Base-by-base conservation (phyloP, 2,888 invertebrate genomes). In the Athalia cordata region DNA sequence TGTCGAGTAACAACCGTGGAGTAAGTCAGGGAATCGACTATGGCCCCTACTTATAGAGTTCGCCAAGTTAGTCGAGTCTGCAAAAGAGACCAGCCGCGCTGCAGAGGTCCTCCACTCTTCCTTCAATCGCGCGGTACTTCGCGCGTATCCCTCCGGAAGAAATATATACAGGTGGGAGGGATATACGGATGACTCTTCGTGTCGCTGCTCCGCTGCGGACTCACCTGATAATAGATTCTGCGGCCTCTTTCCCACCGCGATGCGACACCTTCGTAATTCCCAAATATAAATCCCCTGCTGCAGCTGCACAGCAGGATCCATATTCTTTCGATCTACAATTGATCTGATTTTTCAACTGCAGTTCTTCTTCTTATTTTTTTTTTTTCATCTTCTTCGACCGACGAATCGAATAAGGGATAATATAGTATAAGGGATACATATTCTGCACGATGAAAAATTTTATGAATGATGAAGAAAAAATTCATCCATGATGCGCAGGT, bases 21-120 rank as follows among this genome's bases (percentile, higher is more conserved):
- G 89, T 89, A 89, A 89, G 89, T 89, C 88, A 88, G 87, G 87
- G 86, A 87, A 88, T 88, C 88, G 87, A 85, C 88, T 88, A 89
- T 89, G 87, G 87, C 89, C 89, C 89, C 89, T 89, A 89, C 89
- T 89, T 89, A 89, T 89, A 89, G 87, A 85, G 86, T 86, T 87
- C 86, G 83, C 87, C 87, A 87, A 87, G 75, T 87, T 87, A 87
- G 87, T 85, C 82, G 85, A 85, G 82, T 83, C 85, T 84, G 83
- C 83, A 81, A 84, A 85, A 49, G 29, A 29, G 29, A 29, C 29
- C 29, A 29, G 29, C 29, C 29, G 29, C 29, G 49, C 62, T 62
- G 64, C 13, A 47, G 75, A 62, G 75, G 62, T 62, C 75, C 75
- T 49, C 75, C 75, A 75, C 75, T 75, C 75, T 75, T 61, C 75